Evolutionary conservation across 2,888 invertebrate genomes (phyloP), one percentile per base, ranked within the genome.

Genomic region (Eupeodes latifasciatus): DNA sequence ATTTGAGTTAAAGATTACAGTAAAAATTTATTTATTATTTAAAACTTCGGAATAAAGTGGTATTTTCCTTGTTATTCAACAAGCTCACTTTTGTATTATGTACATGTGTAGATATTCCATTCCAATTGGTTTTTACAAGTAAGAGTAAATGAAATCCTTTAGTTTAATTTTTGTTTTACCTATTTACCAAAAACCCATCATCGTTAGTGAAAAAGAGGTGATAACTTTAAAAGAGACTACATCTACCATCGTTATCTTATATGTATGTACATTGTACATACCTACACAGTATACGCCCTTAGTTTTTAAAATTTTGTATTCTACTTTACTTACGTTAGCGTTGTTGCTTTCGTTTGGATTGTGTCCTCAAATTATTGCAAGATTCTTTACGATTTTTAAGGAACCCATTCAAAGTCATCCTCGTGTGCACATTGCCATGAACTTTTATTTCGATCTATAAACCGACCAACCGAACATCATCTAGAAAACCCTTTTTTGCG

Each of bases 371-470:
- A 84, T 84, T 62, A 77, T 87, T 83, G 84, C 80, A 83, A 53
- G 47, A 76, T 83, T 83, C 74, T 83, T 84, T 81, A 84, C 77
- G 80, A 84, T 87, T 80, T 81, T 74, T 6, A 51, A 77, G 80
- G 19, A 87, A 84, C 67, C 72, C 80, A 80, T 80, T 81, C 67
- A 76, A 84, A 87, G 80, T 77, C 80, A 84, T 87, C 34, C 55
- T 81, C 51, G 51, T 72, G 76, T 61, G 80, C 80, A 62, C 78
- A 86, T 62, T 55, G 66, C 83, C 67, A 83, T 80, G 80, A 81
- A 87, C 77, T 84, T 84, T 84, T 87, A 87, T 87, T 80, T 84
- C 49, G 62, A 57, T 74, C 84, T 80, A 84, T 87, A 83, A 84
- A 71, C 81, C 80, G 66, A 66, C 72, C 84, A n/a, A 49, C 12